phyloP scores from a whole-genome alignment of 1,140 invertebrate genomes.

The Psix sp. region DNA sequence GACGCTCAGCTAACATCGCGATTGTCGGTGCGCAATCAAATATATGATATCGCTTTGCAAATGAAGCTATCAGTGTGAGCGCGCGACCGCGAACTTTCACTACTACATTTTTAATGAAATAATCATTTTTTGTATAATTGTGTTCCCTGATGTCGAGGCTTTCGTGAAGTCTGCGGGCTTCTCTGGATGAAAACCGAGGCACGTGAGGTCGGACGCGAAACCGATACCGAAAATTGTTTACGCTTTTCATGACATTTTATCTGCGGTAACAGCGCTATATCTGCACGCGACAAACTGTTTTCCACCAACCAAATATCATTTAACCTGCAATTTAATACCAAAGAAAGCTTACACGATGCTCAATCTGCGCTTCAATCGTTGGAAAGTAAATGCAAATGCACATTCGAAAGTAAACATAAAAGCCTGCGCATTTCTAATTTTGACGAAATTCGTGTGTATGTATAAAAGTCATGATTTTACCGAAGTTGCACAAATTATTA shows the following conservation, averaged over 20 bases:
- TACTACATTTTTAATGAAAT: conserved; percentile 29
- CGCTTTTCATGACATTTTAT: conserved; percentile 1
- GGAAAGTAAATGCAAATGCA: too few relatives aligned
- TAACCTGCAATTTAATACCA: too few relatives aligned
- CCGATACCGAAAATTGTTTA: conserved; percentile 10
- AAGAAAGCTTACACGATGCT: too few relatives aligned
- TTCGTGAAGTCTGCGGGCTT: conserved; percentile 8
- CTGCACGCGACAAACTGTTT: too few relatives aligned
- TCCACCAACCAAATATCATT: too few relatives aligned
- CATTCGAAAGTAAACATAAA: too few relatives aligned
- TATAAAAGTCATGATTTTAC: too few relatives aligned
- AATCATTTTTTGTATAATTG: conserved; percentile 29
- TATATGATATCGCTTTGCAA: conserved; percentile 11
- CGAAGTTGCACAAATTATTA: too few relatives aligned
- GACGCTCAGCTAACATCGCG: too few relatives aligned
- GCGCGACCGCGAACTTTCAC: conserved; percentile 23
- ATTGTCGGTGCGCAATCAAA: background rate
- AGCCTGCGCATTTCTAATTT: too few relatives aligned
- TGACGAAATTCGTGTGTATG: too few relatives aligned
- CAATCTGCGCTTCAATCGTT: too few relatives aligned
- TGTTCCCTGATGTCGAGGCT: conserved; percentile 4
- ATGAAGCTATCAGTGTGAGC: conserved; percentile 11
- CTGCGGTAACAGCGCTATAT: background rate
- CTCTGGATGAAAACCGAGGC: background rate
- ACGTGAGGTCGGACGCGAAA: background rate